phyloP scores from a whole-genome alignment of 2,797 vertebrate genomes.

The Macropodus opercularis region DNA sequence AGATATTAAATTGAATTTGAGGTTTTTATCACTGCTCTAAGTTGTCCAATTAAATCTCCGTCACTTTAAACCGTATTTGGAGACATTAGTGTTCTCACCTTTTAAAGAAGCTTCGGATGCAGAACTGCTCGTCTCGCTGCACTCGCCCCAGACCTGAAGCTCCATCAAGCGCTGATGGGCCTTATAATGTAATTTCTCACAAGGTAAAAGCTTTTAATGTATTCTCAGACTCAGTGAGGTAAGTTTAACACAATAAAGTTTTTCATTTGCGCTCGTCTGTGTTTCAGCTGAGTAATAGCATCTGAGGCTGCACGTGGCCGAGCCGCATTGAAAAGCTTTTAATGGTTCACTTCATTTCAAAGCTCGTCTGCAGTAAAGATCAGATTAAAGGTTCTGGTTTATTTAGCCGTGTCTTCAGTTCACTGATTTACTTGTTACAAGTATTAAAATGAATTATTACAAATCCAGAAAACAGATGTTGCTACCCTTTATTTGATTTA shows the following conservation, averaged over 20 bases:
- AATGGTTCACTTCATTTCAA: slow-evolving; percentile 35
- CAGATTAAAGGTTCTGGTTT: too few species aligned
- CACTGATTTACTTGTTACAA: too few species aligned
- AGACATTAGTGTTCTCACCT: slow-evolving; percentile 28
- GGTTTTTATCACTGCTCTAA: slow-evolving; percentile 9
- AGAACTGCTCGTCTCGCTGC: slow-evolving; percentile 8
- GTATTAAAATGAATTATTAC: too few species aligned
- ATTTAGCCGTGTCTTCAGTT: too few species aligned
- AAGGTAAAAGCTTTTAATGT: slow-evolving; percentile 67
- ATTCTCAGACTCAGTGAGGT: slow-evolving; percentile 59
- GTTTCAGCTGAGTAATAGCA: slow-evolving; percentile 49
- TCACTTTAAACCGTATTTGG: slow-evolving; percentile 6
- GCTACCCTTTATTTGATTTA: too few species aligned
- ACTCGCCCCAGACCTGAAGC: slow-evolving; percentile 43
- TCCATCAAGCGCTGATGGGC: slow-evolving; percentile 40
- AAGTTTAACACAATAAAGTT: slow-evolving; percentile 60
- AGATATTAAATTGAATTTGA: neutral
- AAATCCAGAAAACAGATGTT: too few species aligned
- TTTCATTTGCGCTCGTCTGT: slow-evolving; percentile 55
- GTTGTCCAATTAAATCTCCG: slow-evolving; percentile 10
- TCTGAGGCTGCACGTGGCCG: slow-evolving; percentile 32
- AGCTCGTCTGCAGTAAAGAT: neutral
- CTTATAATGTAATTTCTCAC: slow-evolving; percentile 60
- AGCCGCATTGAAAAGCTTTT: slow-evolving; percentile 15
- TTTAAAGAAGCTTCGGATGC: slow-evolving; percentile 30